phyloP scores from a whole-genome alignment of 2,888 invertebrate genomes.

The Tachina grossa region DNA sequence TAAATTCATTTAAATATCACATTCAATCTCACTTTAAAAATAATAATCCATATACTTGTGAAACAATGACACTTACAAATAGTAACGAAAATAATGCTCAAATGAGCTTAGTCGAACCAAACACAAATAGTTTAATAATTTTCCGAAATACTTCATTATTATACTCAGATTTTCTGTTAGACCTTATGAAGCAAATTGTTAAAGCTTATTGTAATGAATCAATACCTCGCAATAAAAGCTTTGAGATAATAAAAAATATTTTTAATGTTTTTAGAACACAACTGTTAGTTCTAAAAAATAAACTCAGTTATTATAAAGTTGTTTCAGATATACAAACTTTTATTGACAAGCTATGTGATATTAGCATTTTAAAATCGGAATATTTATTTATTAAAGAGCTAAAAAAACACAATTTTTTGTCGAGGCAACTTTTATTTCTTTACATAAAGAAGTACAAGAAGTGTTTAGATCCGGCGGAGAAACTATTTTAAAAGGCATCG shows the following conservation, averaged over 20 bases:
- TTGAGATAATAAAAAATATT: conserved; percentile 37
- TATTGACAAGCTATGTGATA: conserved; percentile 34
- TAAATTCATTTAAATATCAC: background rate
- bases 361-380: conserved; percentile 25
- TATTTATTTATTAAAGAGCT: too few relatives aligned
- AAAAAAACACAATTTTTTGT: conserved; percentile 44
- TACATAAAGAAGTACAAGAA: conserved; percentile 51
- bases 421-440: conserved; percentile 34
- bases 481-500: conserved; percentile 36
- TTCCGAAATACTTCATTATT: background rate
- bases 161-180: conserved; percentile 1
- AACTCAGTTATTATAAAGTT: conserved; percentile 7
- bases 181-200: conserved; percentile 31
- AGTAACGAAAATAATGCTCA: background rate
- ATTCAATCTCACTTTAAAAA: background rate
- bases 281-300: conserved; percentile 27
- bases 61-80: background rate
- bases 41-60: background rate
- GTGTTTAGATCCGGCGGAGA: conserved; percentile 19
- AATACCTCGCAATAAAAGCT: conserved; percentile 42
- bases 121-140: background rate
- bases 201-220: conserved; percentile 54
- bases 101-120: background rate
- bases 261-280: conserved; percentile 23
- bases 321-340: conserved; percentile 7